Evolutionary conservation across 2,797 vertebrate genomes (phyloP).

Genomic region (Sciurus carolinensis): DNA sequence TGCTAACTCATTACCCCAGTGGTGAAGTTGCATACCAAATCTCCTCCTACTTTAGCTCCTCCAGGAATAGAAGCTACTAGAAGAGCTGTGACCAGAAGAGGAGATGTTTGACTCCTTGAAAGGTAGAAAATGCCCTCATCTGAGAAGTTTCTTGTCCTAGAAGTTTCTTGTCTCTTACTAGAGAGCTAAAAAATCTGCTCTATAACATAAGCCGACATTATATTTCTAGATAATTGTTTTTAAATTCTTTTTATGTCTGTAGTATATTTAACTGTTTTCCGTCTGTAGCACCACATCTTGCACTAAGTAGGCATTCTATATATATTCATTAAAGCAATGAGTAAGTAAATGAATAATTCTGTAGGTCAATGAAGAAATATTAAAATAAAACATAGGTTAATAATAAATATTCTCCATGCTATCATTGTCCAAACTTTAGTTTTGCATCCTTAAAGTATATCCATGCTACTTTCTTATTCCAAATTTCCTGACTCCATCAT

Average conservation of each 20-base stretch:
- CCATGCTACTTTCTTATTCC: not conserved
- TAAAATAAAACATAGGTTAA: constrained; percentile 44
- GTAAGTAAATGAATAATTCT: not conserved
- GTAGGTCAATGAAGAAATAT: not conserved
- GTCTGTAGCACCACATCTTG: not conserved
- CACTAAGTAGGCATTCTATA: not conserved
- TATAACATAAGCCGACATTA: not conserved
- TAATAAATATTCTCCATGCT: constrained; percentile 29
- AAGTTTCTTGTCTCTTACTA: no score
- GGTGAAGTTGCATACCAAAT: not conserved
- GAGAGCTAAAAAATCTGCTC: not conserved
- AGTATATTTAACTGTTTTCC: not conserved
- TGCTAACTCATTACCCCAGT: not conserved
- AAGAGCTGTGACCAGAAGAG: not conserved
- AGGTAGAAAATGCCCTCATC: not conserved
- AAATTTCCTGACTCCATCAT: constrained; percentile 27
- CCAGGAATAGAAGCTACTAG: not conserved
- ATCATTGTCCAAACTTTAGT: constrained; percentile 20
- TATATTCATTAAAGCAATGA: not conserved
- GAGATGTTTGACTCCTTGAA: not conserved
- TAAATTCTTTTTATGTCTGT: not conserved
- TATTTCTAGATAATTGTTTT: not conserved
- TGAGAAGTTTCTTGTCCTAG: not conserved
- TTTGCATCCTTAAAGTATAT: constrained; percentile 5
- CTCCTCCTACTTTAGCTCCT: not conserved